Evolutionary conservation across 2,113 vertebrate genomes (phyloP).

Genomic region (Nothoprocta pentlandii): DNA sequence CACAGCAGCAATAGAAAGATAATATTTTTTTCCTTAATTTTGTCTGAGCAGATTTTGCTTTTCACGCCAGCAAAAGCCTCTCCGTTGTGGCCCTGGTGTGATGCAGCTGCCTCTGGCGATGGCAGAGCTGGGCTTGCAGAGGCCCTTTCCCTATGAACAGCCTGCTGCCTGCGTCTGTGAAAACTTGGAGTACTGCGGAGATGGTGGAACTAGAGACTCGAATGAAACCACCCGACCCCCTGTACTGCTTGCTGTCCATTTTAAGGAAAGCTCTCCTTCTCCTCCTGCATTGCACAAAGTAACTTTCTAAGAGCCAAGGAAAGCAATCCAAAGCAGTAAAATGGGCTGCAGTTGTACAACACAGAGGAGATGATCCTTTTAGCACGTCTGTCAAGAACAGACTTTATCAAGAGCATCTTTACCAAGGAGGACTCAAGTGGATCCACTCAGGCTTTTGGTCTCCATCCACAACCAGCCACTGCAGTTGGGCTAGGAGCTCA

Average conservation of each 20-base stretch:
- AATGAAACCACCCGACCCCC: not conserved
- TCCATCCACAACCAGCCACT: not conserved
- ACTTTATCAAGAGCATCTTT: not conserved
- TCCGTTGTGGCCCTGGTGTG: not conserved
- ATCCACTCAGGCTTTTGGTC: not conserved
- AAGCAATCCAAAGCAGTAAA: conserved; percentile 19
- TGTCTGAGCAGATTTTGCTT: not conserved
- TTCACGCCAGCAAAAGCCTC: not conserved
- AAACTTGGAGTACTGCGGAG: not conserved
- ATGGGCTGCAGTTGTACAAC: not conserved
- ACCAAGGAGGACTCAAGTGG: not conserved
- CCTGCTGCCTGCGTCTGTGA: not conserved
- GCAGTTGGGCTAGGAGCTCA: not conserved
- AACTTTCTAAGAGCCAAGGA: not conserved
- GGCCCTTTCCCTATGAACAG: accelerated
- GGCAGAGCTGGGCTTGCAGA: not conserved
- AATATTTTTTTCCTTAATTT: not conserved
- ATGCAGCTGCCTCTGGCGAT: not conserved
- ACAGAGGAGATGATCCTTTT: not conserved
- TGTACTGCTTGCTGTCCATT: not conserved
- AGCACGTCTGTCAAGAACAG: not conserved
- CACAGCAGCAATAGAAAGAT: not conserved
- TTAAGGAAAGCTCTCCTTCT: conserved; percentile 5
- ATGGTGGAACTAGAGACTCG: not conserved
- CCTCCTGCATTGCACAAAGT: not conserved